Percentiles rank a stretch among this genome's conserved stretches.
These are phyloP conservation scores for Nothocercus julius DNA, from an alignment of 2,113 vertebrate genomes.

Conservation along the genomic window DNA sequence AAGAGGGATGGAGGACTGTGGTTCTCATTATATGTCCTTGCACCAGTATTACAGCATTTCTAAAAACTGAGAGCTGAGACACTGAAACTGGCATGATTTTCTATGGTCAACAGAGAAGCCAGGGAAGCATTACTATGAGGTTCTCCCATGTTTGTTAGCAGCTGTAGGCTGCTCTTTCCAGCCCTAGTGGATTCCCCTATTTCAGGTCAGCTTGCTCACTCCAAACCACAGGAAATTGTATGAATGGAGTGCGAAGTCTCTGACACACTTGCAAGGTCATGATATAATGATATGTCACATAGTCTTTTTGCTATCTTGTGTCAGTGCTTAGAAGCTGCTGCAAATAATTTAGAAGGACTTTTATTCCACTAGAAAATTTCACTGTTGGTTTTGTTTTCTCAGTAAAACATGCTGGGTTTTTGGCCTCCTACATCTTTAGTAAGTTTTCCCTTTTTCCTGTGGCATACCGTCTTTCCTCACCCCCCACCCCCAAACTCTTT, in stretches of 20 bases:
- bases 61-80: background rate
- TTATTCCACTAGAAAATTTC: background rate
- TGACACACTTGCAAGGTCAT: background rate
- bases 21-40: background rate
- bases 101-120: background rate
- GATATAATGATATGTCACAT: background rate
- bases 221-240: background rate
- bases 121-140: background rate
- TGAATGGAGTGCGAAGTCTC: background rate
- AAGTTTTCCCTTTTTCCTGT: background rate
- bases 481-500: background rate
- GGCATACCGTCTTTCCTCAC: background rate
- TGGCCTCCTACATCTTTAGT: rapidly evolving
- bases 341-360: background rate
- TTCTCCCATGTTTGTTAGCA: background rate
- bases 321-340: too few relatives aligned
- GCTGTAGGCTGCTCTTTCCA: background rate
- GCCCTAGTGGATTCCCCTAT: too few relatives aligned
- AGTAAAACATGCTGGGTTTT: background rate
- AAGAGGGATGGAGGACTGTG: background rate
- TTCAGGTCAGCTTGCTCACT: background rate
- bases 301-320: background rate
- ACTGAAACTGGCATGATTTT: background rate
- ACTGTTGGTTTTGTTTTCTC: background rate
- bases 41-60: background rate